Evolutionary conservation across 2,888 invertebrate genomes (phyloP), one percentile per base, ranked within the genome.

Genomic region (Druceiella hillmani): DNA sequence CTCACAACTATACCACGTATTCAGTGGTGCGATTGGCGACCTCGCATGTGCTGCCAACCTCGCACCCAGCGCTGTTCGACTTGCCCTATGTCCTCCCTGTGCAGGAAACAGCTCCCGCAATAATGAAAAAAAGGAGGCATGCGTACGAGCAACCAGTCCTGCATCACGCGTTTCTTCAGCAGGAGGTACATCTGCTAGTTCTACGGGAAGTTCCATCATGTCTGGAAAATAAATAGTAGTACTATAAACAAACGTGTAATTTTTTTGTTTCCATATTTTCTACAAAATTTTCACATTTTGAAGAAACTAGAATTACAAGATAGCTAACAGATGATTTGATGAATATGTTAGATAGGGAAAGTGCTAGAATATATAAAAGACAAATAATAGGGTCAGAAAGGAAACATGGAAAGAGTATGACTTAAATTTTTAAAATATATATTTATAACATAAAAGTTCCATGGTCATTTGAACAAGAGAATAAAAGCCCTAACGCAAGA

Each of bases 81-180:
- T 83, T 62, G 92, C 87, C 28, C 92, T 76, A 55, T 89, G 89
- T 48, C 92, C 90, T 2, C 81, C 78, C 3, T 87, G 81, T 0
- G 89, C 87, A 35, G 87, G 87, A 52, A 95, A 88, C 40, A 94
- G 76, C 53, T 92, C 93, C 3, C 94, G 75, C 16, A 95, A 75
- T 26, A 95, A 64, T 2, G 91, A 88, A 59, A 95, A 80, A 71
- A 91, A 95, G 58, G 84, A 87, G 0, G 83, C 78, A 50, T 88
- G 88, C 0, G 87, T 87, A n/a, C n/a, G n/a, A n/a, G n/a, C n/a
- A n/a, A n/a, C 55, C 7, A 66, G 64, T 27, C 64, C 66, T 6
- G 16, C 11, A 4, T 13, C 7, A 27, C 59, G 61, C 30, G 75
- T 55, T 43, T 74, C 71, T 42, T 75, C 75, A 28, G 64, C 49